These are phyloP conservation scores for Bursaphelenchus mucronatus DNA, from an alignment of 1,140 invertebrate species.

Conservation along the genomic window DNA sequence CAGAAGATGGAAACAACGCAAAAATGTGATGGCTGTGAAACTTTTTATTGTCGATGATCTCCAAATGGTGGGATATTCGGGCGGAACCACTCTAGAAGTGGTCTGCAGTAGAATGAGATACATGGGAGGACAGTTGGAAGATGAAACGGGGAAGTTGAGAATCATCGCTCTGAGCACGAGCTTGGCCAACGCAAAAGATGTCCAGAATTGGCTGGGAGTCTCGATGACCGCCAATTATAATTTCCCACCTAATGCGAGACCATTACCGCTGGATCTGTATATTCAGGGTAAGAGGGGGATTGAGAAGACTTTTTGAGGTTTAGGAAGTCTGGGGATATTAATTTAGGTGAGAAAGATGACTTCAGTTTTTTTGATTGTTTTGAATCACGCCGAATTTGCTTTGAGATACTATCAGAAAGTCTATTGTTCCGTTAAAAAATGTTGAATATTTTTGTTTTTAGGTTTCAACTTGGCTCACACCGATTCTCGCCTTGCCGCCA, in stretches of 20 bases:
- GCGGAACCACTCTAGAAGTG: conserved; percentile 83
- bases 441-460: conserved; percentile 59
- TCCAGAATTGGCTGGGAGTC: conserved; percentile 93
- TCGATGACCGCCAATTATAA: conserved; percentile 76
- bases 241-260: conserved; percentile 94
- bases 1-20: conserved; percentile 93
- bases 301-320: neutral
- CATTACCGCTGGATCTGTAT: conserved; percentile 81
- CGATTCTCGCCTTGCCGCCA: conserved; percentile 84
- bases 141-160: conserved; percentile 69
- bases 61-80: conserved; percentile 69
- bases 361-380: neutral
- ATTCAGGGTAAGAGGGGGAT: neutral
- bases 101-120: conserved; percentile 95
- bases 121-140: conserved; percentile 88
- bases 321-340: too few species aligned
- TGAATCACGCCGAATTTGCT: conserved; percentile 13
- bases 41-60: conserved; percentile 96
- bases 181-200: conserved; percentile 86
- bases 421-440: neutral
- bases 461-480: conserved; percentile 96
- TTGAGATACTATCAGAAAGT: neutral
- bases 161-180: conserved; percentile 92
- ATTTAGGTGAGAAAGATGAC: too few species aligned
- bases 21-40: conserved; percentile 93